Evolutionary conservation across 2,888 invertebrate genomes (phyloP), one percentile per base, ranked within the genome.

Genomic region (Buathra laborator): DNA sequence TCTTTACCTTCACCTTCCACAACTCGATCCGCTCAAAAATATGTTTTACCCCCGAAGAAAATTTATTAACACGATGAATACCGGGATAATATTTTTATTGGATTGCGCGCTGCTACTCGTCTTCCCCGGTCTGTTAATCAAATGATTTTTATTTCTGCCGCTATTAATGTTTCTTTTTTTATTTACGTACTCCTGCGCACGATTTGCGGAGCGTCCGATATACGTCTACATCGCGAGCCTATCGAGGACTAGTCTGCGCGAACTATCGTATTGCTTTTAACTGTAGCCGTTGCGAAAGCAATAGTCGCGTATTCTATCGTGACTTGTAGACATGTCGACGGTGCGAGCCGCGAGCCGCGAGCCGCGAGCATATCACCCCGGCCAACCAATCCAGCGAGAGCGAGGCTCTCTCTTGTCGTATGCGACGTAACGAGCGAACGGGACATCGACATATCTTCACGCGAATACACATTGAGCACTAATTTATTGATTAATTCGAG

Each of bases 401-500:
- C 78, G 48, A 32, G 32, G 24, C 43, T 44, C 59, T 37, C 37
- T 37, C 14, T 32, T 29, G 59, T 59, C 59, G 29, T 32, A 24
- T 43, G 16, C 37, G 43, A 7, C 37, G 43, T 16, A 66, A 37
- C 64, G 64, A 66, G 37, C 64, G 44, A 62, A 37, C 46, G 59
- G 59, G 37, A 44, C 48, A 62, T 64, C 71, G 77, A 81, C 84
- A 68, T 81, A 81, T 84, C 81, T 84, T 77, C 81, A 64, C 80
- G 81, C 81, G 81, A 81, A 81, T 74, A 78, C 77, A 81, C 77
- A 78, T 81, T 66, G 43, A 67, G 62, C 71, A 76, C 81, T 84
- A 84, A 84, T 84, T 84, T 84, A 84, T 84, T 84, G 84, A 84
- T 84, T 81, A 84, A 84, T 84, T 84, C 84, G 84, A 59, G 44